Evolutionary conservation across 2,888 invertebrate genomes (phyloP), one percentile per base, ranked within the genome.

Genomic region (Drosophila robusta): DNA sequence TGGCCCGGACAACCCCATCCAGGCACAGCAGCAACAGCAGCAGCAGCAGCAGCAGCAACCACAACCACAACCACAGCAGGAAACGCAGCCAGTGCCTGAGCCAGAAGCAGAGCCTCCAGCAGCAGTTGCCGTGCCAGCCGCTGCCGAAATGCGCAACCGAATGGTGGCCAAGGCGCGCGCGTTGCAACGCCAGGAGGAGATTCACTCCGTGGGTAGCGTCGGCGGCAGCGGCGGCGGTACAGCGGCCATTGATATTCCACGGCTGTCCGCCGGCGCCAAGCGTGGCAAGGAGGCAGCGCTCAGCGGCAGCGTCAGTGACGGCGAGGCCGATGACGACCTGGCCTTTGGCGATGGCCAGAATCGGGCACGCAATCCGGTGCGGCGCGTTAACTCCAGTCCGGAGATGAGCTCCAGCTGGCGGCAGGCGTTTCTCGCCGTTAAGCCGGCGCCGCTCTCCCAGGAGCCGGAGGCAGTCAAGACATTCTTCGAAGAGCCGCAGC

Each of bases 371-470:
- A 97, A 97, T 93, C 97, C 97, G 8, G 97, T 98, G 64, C 94
- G 97, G 1, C 94, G 97, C 69, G 97, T 97, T 44, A 97, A 97
- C 93, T 97, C 97, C 54, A 97, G 97, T 83, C 97, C 97, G 1
- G 98, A 98, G 93, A 97, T 98, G 97, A 96, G 96, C 68, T 96
- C 96, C 1, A 96, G 95, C 89, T 97, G 96, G 96, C 96, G 96
- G 76, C 95, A 95, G 91, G 94, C 95, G 69, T 95, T 95, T 81
- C 90, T 95, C 12, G 77, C 82, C 3, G 78, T 86, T 32, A 92
- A 92, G 41, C 91, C 90, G 7, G 78, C 86, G 1, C 84, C 88
- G 0, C 63, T 90, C 4, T 84, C 82, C 4, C 93, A 88, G 93
- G 94, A 87, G 70, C 87, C 71, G 16, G 64, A 71, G 39, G 18